Evolutionary conservation across 2,113 vertebrate genomes (phyloP), one percentile per base, ranked within the genome.

Genomic region (Phocoena sinus): DNA sequence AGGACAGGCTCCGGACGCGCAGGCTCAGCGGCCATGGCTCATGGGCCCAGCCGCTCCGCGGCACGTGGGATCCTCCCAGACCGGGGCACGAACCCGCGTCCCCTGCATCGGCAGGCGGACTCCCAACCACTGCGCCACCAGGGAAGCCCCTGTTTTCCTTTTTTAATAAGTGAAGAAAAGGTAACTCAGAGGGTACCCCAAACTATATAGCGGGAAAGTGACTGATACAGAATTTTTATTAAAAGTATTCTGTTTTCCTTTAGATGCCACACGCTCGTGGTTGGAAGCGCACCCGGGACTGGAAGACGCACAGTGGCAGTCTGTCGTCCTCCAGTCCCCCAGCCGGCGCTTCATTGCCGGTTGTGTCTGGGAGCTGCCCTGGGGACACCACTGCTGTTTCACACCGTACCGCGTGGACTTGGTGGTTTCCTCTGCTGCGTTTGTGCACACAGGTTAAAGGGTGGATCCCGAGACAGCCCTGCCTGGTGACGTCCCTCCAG

Each of bases 161-260:
- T 80, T 95, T 58, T 63, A 89, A 58, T 84, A 88, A 91, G 63
- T 62, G 44, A 88, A 94, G 44, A 67, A 74, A 56, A 95, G 21
- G 33, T 47, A 28, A 91, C 76, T 77, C 47, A 85, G 67, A 88
- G 31, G 73, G 17, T 62, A 36, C 31, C 80, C 14, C 8, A 81
- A 56, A 67, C 44, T 65, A 9, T 62, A 2, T 33, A 88, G 17
- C 38, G 76, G 47, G 47, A 91, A 63, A 58, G 71, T 60, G 53
- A 81, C 3, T 21, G 33, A 25, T 17, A 0, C 20, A 76, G 50
- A 33, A 9, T 53, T 92, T 68, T n/a, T 33, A 58, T 12, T 73
- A 83, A 87, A 77, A 79, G 31, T 47, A 47, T 73, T 63, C 62
- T 3, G 20, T 67, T 79, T 94, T 86, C 65, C 38, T 47, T 82